Evolutionary conservation across 2,797 vertebrate genomes (phyloP), one percentile per base, ranked within the genome.

Genomic region (Sandelia bainsii): DNA sequence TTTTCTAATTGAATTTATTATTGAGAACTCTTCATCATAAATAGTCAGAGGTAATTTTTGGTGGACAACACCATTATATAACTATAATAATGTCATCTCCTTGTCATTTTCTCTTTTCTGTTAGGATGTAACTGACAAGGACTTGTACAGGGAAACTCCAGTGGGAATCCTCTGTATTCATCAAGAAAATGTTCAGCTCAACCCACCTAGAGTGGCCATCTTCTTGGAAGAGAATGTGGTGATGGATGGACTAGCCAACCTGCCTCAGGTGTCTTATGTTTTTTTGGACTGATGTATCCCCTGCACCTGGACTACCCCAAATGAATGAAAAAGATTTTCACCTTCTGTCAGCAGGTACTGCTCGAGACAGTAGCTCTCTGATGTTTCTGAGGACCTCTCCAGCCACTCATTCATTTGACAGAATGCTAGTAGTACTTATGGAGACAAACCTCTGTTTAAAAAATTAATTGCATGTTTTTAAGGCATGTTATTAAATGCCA

Each of bases 91-190:
- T 5, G 40, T 40, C 23, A 57, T 46, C n/a, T 48, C 10, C n/a
- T 16, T 29, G 10, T 10, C 40, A 32, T 45, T 5, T 29, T 52
- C 17, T 29, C 72, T 53, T 62, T 20, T 56, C 25, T 71, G 14
- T 74, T 61, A 66, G 52, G 48, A 79, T 68, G 42, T 34, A 29
- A 62, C 53, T 73, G 64, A 72, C 49, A 44, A 69, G 57, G 69
- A 77, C 44, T 59, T 8, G 6, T n/a, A n/a, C n/a, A n/a, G 42
- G 37, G 22, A 69, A 42, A 68, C 29, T 61, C 37, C 57, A 71
- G 56, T 66, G 48, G 64, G 75, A 61, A 49, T 79, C 37, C 58
- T 72, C 32, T 10, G 4, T 29, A 29, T 48, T 66, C 65, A 20
- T 73, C 29, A 66, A 58, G 53, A 72, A 75, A 11, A 25, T 50